A percentile compares a stretch with the other conserved stretches of the same genome.
Evolutionary conservation across 2,113 vertebrate species (phyloP).

Genomic region (Girardinichthys multiradiatus): DNA sequence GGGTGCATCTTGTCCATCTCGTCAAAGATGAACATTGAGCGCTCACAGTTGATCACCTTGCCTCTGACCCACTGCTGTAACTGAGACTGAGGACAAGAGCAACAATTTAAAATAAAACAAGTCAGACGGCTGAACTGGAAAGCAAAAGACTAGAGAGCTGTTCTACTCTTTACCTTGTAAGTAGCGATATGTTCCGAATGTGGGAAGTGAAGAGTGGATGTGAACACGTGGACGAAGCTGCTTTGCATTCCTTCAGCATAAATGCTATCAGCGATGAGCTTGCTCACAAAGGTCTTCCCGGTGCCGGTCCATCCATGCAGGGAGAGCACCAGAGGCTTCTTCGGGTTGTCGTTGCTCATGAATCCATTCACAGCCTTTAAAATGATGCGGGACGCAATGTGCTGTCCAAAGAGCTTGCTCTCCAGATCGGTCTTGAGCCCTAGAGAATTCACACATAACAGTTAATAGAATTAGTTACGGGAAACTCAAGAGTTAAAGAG

Average conservation of each 20-base stretch:
- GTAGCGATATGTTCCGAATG: conserved; percentile 58
- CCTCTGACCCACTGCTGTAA: conserved; percentile 91
- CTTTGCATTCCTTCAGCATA: conserved; percentile 87
- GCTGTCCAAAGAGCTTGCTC: conserved; percentile 90
- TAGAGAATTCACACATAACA: conserved; percentile 49
- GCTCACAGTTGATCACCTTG: conserved; percentile 85
- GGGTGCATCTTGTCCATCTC: conserved; percentile 97
- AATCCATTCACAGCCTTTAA: conserved; percentile 89
- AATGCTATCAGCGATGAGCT: conserved; percentile 86
- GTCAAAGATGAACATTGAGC: conserved; percentile 93
- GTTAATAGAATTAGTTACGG: not conserved
- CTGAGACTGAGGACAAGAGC: conserved; percentile 78
- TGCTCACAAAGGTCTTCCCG: conserved; percentile 93
- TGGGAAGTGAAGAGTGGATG: conserved; percentile 87
- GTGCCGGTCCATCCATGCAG: conserved; percentile 96
- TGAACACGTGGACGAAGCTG: conserved; percentile 88
- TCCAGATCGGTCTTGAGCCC: conserved; percentile 85
- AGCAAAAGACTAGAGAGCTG: not conserved
- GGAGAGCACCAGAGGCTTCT: conserved; percentile 92
- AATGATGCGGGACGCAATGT: conserved; percentile 87
- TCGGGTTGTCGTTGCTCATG: conserved; percentile 85
- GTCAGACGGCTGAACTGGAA: rapidly evolving
- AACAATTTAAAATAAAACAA: not conserved
- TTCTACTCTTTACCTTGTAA: conserved; percentile 74
- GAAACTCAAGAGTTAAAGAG: too few relatives aligned